A percentile compares a stretch with the other conserved stretches of the same genome.
Conservation (phyloP, 2,113 vertebrate genomes). For the Paramormyrops kingsleyae region DNA sequence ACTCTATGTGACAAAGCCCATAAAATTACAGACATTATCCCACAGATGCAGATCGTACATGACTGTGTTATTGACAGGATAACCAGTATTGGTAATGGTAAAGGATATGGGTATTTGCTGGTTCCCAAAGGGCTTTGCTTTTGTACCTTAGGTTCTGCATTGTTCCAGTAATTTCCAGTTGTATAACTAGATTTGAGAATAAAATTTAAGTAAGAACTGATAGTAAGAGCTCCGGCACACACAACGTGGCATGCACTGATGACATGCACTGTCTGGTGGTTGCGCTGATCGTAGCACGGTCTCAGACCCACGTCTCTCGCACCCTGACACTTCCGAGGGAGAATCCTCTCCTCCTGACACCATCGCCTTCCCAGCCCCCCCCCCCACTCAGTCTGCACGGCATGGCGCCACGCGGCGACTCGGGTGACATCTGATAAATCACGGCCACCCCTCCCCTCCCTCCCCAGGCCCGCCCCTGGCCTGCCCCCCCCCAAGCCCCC, state of each 20-base stretch:
- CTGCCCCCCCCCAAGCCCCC: background rate
- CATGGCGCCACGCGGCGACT: background rate
- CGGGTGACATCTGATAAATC: constrained; percentile 25
- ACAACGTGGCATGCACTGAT: background rate
- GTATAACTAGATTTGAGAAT: background rate
- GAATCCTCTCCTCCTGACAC: background rate
- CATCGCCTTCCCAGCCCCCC: background rate
- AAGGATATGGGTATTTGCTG: background rate
- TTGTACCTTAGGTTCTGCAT: background rate
- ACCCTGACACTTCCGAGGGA: background rate
- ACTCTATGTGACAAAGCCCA: background rate
- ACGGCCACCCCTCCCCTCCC: background rate
- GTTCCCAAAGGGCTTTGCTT: background rate
- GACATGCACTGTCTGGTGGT: background rate
- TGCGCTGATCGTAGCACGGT: background rate
- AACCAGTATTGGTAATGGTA: background rate
- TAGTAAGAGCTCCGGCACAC: background rate
- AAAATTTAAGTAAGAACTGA: background rate
- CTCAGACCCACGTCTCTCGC: background rate
- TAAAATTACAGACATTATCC: background rate
- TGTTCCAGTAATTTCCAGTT: background rate
- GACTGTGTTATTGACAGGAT: background rate
- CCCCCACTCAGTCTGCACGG: background rate
- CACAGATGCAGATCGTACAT: background rate
- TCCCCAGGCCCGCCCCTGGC: background rate